Evolutionary conservation across 2,888 invertebrate species (phyloP), one percentile per base, ranked within the genome.

Genomic region (Criorhina ranunculi): DNA sequence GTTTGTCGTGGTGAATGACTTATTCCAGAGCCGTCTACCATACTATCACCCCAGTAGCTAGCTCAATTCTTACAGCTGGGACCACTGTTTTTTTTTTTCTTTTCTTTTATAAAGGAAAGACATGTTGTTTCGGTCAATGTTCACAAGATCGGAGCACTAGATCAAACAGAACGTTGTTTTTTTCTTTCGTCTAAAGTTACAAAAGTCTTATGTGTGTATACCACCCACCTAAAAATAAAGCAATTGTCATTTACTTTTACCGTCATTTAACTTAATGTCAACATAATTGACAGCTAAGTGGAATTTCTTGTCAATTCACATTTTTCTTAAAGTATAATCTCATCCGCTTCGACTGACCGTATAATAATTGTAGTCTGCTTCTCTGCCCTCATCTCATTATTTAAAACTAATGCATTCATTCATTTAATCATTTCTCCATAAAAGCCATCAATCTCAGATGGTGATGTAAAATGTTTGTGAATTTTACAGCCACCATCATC

Each of bases 281-380:
- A 49, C 8, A 17, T 9, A 37, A 64, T 49, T 46, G 19, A 35
- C 37, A 66, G 37, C 37, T 7, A 40, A 66, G 51, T 40, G 66
- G 40, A 51, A 40, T 51, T 12, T 7, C 57, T 77, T 67, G 59
- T 55, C 62, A 55, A 46, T 37, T 8, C 31, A n/a, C n/a, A 24
- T 33, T 46, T 40, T 35, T 66, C 46, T 46, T 76, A 29, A 42
- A 51, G 15, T 15, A 64, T 42, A 42, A n/a, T 42, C 24, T 12
- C 11, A 51, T n/a, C 40, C 31, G 9, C 53, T 33, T 19, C 31
- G 1, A 19, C 11, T 67, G 42, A 33, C 42, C 67, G 33, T 44
- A 12, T 55, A 55, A 69, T 44, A 55, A 69, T 44, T 33, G 15
- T 9, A 15, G 11, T 15, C 51, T 66, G 51, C 40, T 51, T 29